Base-by-base conservation (phyloP, 2,888 invertebrate genomes). In the Maniola hyperantus region DNA sequence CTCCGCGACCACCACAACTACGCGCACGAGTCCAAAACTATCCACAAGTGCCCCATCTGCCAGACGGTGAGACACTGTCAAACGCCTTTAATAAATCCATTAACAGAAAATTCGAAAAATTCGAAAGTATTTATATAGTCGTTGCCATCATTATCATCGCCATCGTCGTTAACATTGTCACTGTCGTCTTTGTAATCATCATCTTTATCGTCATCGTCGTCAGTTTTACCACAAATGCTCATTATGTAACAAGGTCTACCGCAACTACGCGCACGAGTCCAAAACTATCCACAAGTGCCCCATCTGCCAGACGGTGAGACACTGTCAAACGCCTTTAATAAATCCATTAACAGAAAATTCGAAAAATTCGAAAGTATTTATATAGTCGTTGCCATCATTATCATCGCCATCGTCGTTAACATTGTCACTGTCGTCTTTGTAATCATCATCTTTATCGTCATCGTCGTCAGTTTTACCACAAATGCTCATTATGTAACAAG, bases 31-130 rank as follows among this genome's bases (percentile, higher is more conserved):
- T 82, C 82, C 0, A 81, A 77, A 39, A 85, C 89, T 0, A 77
- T 75, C 0, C 87, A 89, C 71, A 84, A 85, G 60, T 89, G 89
- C 50, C 87, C 87, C 0, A 66, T 88, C 0, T 89, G 89, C 57
- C 79, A 75, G 0, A 89, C 89, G 86, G 89, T 89, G 36, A 26
- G 18, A 60, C 4, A 18, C 13, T 11, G 6, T 36, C 46, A 13
- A 20, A 50, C 39, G 34, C 8, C 6, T 33, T 26, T 7, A 5
- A 11, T 20, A 50, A 4, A 20, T 26, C 50, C 8, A 11, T 44
- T n/a, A n/a, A n/a, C n/a, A n/a, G n/a, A n/a, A n/a, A n/a, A n/a
- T n/a, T n/a, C n/a, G n/a, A n/a, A n/a, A n/a, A n/a, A n/a, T 6
- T n/a, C 13, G 1, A 44, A 0, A 13, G 44, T n/a, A 5, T n/a